Conservation (phyloP, 1,140 invertebrate genomes). For the Octopus sinensis region DNA sequence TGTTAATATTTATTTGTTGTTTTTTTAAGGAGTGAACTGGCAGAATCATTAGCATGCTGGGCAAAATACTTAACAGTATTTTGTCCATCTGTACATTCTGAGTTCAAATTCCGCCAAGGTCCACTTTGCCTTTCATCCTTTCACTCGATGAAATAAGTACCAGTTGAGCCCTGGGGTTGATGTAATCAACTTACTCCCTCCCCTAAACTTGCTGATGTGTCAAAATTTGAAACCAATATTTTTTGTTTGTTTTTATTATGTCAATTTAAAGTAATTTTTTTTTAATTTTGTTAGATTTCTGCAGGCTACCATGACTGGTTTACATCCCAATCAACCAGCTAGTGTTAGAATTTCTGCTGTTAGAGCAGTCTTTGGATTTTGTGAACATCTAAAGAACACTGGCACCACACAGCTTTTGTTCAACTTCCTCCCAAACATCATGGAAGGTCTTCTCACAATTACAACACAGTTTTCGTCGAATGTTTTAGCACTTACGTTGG, state of each 20-base stretch:
- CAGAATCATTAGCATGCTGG: too few relatives aligned
- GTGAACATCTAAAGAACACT: slow-evolving; percentile 61
- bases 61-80: too few relatives aligned
- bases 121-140: too few relatives aligned
- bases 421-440: slow-evolving; percentile 60
- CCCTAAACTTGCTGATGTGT: too few relatives aligned
- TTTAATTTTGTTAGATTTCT: slow-evolving; percentile 60
- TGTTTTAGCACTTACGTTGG: slow-evolving; percentile 68
- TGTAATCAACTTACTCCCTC: too few relatives aligned
- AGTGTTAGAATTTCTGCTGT: slow-evolving; percentile 60
- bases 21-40: too few relatives aligned
- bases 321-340: slow-evolving; percentile 62
- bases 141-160: too few relatives aligned
- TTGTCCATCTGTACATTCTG: too few relatives aligned
- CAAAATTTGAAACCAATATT: too few relatives aligned
- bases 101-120: too few relatives aligned
- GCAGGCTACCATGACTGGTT: slow-evolving; percentile 65
- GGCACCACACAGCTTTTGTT: slow-evolving; percentile 54
- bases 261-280: background rate
- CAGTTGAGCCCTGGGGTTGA: too few relatives aligned
- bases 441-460: slow-evolving; percentile 61
- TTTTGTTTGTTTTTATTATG: background rate
- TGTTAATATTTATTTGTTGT: too few relatives aligned
- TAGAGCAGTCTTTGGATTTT: slow-evolving; percentile 60
- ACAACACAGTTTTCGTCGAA: slow-evolving; percentile 62